phyloP scores from a whole-genome alignment of 1,140 invertebrate genomes.

The Cyrtorhinus lividipennis region DNA sequence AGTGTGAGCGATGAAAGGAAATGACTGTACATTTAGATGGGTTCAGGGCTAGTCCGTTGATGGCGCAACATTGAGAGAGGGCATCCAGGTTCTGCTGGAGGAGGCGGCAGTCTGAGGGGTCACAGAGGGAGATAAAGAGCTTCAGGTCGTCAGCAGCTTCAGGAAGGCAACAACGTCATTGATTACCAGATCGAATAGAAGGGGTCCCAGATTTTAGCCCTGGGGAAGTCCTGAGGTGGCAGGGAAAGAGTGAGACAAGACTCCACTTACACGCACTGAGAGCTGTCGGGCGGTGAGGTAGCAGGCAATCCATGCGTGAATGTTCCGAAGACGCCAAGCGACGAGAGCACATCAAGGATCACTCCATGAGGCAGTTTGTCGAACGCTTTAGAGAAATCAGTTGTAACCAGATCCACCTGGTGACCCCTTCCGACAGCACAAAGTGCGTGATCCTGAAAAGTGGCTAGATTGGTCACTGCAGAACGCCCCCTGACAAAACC shows the following conservation, averaged over 20 bases:
- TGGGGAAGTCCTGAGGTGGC: neutral
- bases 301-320: neutral
- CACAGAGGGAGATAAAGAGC: no score
- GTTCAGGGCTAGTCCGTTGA: neutral
- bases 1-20: no score
- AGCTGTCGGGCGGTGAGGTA: neutral
- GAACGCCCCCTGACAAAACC: neutral
- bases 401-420: no score
- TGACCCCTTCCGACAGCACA: neutral
- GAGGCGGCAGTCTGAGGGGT: no score
- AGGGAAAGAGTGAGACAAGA: neutral
- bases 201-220: neutral
- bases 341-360: no score
- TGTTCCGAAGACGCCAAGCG: no score
- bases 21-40: no score
- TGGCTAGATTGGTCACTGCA: neutral
- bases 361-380: no score
- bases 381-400: no score
- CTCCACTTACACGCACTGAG: neutral
- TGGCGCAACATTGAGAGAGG: neutral
- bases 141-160: neutral
- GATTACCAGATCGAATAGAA: neutral
- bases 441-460: no score
- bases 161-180: neutral
- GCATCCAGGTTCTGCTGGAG: neutral